Evolutionary conservation across 1,140 invertebrate species (phyloP), one percentile per base, ranked within the genome.

Genomic region (Bombus polaris): DNA sequence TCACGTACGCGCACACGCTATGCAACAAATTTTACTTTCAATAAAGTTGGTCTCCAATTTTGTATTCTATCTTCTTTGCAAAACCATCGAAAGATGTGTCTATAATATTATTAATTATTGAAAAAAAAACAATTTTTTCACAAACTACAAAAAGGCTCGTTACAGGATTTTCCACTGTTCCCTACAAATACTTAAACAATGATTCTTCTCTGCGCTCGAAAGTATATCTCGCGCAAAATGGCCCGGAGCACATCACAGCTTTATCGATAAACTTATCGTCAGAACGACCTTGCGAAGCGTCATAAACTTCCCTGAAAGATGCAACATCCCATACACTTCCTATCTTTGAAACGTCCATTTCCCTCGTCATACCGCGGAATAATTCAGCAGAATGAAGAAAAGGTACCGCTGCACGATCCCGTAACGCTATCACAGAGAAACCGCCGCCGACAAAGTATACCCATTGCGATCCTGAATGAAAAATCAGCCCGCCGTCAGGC

Each of bases 371-470:
- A 9, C 3, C 15, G 12, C 42, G 47, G 13, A 65, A 44, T 35
- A 75, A 75, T 75, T 65, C n/a, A 66, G 22, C n/a, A 10, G 25
- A 47, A 39, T 18, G 37, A 37, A 42, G 22, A 32, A 15, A 35
- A 2, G 18, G 37, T 28, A 75, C 22, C 44, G 32, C n/a, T 37
- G 74, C 32, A 28, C 65, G 37, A 12, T 47, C 47, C 53, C 53
- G 53, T 65, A 74, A 73, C 57, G 72, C 44, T 62, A 65, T 83
- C 81, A 15, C 53, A 39, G 10, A 25, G 28, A 42, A 47, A 28
- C 39, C 37, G 81, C 72, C n/a, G 37, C 68, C 65, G 39, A 32
- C 71, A 22, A 35, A 37, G 35, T 39, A n/a, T 62, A 62, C 59
- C 10, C 10, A 28, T 39, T 35, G 35, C 28, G 8, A n/a, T 25